Evolutionary conservation across 1,140 invertebrate species (phyloP), one percentile per base, ranked within the genome.

Genomic region (Caenorhabditis tropicalis): DNA sequence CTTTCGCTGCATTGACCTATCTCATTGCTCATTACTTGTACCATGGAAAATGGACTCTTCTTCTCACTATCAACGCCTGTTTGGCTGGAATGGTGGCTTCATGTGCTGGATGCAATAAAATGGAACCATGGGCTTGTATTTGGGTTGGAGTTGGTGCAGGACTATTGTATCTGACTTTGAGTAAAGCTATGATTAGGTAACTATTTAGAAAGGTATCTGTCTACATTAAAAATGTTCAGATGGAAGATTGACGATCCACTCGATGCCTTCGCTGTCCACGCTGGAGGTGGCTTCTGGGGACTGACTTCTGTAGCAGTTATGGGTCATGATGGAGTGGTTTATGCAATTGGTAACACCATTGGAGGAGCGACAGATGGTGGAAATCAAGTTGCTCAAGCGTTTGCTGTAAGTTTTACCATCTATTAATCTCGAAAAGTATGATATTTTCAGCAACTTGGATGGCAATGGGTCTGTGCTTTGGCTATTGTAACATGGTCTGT

Each of bases 201-300:
- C n/a, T 24, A 9, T 16, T 15, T 24, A n/a, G 29, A 81, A 29
- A 21, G 46, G 5, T 12, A 5, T 10, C 74, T 79, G 43, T 27
- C 79, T 9, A 56, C 36, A 46, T 12, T 15, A 58, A 39, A 43
- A 5, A 43, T 43, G 39, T 81, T 89, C 27, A 88, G 88, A 48
- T 29, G 93, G 7, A 88, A 88, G 85, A 92, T 94, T 56, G 93
- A 94, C 85, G 93, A 94, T 87, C 94, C 93, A 1, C 86, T 94
- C 16, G 93, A 94, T 88, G 93, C 93, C 19, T 92, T 93, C 48
- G 93, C 93, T 15, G 93, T 93, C 82, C 92, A 94, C 88, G 91
- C 93, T 83, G 93, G 93, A 15, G 93, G 93, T 19, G 93, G 93
- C 1, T 82, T 92, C 5, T 93, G 92, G 92, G 93, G 93, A 4